phyloP scores from a whole-genome alignment of 1,140 invertebrate species.

The Brachionus rotundiformis region DNA sequence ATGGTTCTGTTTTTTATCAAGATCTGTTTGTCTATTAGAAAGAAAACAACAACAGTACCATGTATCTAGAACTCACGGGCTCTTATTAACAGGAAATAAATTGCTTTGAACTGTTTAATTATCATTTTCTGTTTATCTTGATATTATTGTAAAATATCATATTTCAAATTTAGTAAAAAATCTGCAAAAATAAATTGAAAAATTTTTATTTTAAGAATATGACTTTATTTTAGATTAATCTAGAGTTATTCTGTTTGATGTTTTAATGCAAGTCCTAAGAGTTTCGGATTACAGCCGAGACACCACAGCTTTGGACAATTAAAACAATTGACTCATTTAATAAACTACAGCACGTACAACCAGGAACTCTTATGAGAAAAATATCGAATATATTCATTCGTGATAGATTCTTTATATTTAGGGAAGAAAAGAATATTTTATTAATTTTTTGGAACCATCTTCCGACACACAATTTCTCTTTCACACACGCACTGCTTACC shows the following conservation, averaged over 20 bases:
- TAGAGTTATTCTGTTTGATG: neutral
- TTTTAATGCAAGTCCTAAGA: neutral
- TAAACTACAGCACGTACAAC: neutral
- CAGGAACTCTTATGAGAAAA: neutral
- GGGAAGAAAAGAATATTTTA: neutral
- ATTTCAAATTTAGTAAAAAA: neutral
- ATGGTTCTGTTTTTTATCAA: slow-evolving; percentile 1
- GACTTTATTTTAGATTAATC: neutral
- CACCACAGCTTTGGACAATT: slow-evolving; percentile 9
- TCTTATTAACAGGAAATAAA: neutral
- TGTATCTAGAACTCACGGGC: neutral
- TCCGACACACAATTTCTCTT: neutral
- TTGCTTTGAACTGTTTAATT: neutral
- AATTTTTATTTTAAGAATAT: no score
- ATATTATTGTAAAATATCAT: neutral
- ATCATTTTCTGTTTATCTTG: slow-evolving; percentile 7
- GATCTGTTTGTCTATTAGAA: neutral
- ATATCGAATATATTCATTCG: neutral
- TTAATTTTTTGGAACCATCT: neutral
- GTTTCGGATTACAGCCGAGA: slow-evolving; percentile 20
- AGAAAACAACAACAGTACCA: neutral
- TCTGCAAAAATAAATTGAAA: neutral
- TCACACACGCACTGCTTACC: neutral
- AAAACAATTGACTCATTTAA: neutral
- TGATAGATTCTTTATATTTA: neutral